Percentiles rank a stretch among this genome's conserved stretches.
phyloP scores from a whole-genome alignment of 2,113 vertebrate genomes.

The Python bivittatus region DNA sequence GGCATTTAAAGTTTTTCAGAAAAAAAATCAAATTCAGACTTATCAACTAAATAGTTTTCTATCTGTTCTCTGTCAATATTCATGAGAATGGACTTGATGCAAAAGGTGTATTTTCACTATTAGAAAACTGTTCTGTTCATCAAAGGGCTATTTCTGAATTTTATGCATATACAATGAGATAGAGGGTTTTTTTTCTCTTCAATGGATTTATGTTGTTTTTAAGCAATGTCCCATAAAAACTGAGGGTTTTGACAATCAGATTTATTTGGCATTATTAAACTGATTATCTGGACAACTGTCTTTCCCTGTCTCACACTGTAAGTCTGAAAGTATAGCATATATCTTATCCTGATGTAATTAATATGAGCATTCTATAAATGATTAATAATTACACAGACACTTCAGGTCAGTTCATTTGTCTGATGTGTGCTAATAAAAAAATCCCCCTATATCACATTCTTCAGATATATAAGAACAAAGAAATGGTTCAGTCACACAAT shows the following conservation, averaged over 20 bases:
- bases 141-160: neutral
- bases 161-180: neutral
- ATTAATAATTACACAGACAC: slow-evolving; percentile 4
- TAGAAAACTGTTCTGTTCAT: neutral
- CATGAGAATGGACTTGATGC: neutral
- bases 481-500: neutral
- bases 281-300: neutral
- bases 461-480: neutral
- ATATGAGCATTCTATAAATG: neutral
- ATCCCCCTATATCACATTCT: neutral
- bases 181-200: neutral
- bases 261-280: neutral
- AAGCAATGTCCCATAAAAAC: neutral
- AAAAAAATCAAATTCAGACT: neutral
- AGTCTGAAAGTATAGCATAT: neutral
- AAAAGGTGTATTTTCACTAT: neutral
- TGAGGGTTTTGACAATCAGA: neutral
- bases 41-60: neutral
- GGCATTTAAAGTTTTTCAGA: neutral
- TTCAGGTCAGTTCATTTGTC: neutral
- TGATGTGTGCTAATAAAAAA: slow-evolving; percentile 5
- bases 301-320: neutral
- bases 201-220: neutral
- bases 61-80: neutral
- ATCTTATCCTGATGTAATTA: neutral